Conservation (phyloP, 2,113 vertebrate species). For the Rafetus swinhoei region DNA sequence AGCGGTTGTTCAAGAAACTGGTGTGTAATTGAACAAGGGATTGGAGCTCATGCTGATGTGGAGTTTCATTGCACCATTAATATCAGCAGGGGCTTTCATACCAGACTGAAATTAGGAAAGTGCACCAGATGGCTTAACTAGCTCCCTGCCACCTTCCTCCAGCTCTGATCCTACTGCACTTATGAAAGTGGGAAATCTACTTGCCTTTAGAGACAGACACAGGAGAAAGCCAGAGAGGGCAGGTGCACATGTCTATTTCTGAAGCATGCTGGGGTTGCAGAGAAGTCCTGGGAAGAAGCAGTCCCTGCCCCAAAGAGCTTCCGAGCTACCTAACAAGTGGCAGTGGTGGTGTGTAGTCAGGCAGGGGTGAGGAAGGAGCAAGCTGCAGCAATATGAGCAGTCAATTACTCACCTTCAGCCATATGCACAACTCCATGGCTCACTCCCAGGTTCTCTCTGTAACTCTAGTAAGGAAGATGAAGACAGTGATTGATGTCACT, state of each 20-base stretch:
- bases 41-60: neutral
- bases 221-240: neutral
- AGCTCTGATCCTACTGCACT: fast-evolving
- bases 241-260: neutral
- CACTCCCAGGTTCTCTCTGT: too few relatives aligned
- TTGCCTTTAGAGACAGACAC: neutral
- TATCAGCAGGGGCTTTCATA: neutral
- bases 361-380: neutral
- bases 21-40: neutral
- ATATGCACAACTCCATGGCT: neutral
- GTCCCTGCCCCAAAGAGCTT: neutral
- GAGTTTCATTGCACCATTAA: neutral
- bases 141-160: neutral
- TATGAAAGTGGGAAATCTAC: neutral
- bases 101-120: neutral
- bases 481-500: too few relatives aligned
- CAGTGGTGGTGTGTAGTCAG: too few relatives aligned
- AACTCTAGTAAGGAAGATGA: too few relatives aligned
- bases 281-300: neutral
- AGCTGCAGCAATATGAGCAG: neutral
- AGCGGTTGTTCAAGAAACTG: neutral
- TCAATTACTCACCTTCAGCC: neutral
- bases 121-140: neutral
- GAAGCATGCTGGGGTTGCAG: neutral
- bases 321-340: fast-evolving